Evolutionary conservation across 2,797 vertebrate species (phyloP).

Genomic region (Eleutherodactylus coqui): DNA sequence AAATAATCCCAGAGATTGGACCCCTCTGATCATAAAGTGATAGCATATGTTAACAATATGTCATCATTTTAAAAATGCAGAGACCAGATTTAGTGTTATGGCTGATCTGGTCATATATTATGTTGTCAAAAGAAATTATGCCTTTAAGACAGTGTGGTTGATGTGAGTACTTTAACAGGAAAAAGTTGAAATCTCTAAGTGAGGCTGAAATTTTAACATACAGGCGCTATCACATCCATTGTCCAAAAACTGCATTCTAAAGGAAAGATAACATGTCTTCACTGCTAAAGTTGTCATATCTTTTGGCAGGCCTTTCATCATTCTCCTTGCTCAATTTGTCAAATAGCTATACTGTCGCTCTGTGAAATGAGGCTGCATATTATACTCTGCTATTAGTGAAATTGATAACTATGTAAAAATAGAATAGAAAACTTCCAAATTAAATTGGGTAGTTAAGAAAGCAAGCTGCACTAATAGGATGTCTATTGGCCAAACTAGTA

Average conservation of each 20-base stretch:
- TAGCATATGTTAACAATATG: too few relatives aligned
- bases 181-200: constrained; percentile 23
- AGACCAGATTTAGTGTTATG: too few relatives aligned
- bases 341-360: constrained; percentile 62
- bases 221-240: constrained; percentile 33
- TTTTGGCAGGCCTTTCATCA: constrained; percentile 62
- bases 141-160: background rate
- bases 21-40: too few relatives aligned
- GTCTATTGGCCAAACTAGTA: constrained; percentile 15
- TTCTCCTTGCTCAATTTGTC: constrained; percentile 63
- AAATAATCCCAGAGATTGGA: too few relatives aligned
- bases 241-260: constrained; percentile 53
- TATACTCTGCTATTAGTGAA: constrained; percentile 60
- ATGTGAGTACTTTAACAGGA: background rate
- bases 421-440: constrained; percentile 53
- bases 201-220: constrained; percentile 36
- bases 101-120: too few relatives aligned
- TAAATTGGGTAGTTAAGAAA: constrained; percentile 38
- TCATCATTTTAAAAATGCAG: too few relatives aligned
- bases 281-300: constrained; percentile 58
- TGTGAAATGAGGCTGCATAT: constrained; percentile 62
- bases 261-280: constrained; percentile 56
- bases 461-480: constrained; percentile 10
- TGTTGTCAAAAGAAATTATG: background rate
- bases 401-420: constrained; percentile 63